Percentiles rank a stretch among this genome's conserved stretches.
Conservation (phyloP, 2,888 invertebrate genomes). For the Opisthograptis luteolata region DNA sequence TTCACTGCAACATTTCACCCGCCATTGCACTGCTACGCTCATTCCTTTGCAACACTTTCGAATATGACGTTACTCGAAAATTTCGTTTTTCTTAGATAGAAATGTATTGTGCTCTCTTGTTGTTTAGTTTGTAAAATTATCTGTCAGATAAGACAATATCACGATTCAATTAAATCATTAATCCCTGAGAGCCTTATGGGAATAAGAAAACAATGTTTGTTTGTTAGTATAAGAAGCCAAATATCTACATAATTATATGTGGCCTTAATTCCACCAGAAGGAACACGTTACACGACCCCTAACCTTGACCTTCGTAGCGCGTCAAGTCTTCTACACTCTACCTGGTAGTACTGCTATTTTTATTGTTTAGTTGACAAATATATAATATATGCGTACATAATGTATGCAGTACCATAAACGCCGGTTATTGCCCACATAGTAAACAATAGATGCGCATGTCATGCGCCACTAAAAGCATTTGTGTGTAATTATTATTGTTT, state of each 20-base stretch:
- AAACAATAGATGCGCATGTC: conserved; percentile 65
- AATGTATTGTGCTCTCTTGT: not conserved
- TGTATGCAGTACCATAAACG: conserved; percentile 23
- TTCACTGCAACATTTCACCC: conserved; percentile 74
- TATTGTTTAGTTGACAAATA: conserved; percentile 23
- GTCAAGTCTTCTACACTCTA: too few relatives aligned
- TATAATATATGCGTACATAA: conserved; percentile 20
- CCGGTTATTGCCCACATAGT: conserved; percentile 28
- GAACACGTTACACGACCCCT: too few relatives aligned
- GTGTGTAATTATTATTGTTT: conserved; percentile 68
- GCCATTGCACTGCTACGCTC: conserved; percentile 60
- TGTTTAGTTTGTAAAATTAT: not conserved
- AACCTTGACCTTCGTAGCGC: too few relatives aligned
- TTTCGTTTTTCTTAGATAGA: conserved; percentile 43
- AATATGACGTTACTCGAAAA: conserved; percentile 51
- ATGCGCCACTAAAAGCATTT: conserved; percentile 60
- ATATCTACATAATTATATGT: too few relatives aligned
- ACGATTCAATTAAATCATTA: too few relatives aligned
- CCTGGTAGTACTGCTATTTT: not conserved
- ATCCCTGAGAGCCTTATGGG: too few relatives aligned
- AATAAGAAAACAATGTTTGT: too few relatives aligned
- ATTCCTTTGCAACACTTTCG: conserved; percentile 77
- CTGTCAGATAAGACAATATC: too few relatives aligned
- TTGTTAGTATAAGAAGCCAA: too few relatives aligned
- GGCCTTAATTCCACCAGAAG: too few relatives aligned